A percentile compares a stretch with the other conserved stretches of the same genome.
phyloP scores from a whole-genome alignment of 2,888 invertebrate species.

The Euproctis similis region DNA sequence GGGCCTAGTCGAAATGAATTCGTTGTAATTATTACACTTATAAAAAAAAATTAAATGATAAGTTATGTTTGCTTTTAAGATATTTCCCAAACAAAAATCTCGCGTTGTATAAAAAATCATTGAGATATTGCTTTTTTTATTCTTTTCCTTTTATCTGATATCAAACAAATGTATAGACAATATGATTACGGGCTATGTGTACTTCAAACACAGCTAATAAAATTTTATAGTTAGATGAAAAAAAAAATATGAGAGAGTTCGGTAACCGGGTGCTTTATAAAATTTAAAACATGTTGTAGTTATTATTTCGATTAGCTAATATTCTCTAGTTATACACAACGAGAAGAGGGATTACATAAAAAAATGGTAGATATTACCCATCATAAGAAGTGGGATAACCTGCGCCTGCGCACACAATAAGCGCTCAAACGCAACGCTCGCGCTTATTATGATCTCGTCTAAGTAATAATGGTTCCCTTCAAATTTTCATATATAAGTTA shows the following conservation, averaged over 20 bases:
- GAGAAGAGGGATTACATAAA: constrained; percentile 24
- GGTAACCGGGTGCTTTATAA: constrained; percentile 75
- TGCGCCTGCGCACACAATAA: constrained; percentile 7
- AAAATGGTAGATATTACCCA: too few species aligned
- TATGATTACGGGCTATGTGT: constrained; percentile 59
- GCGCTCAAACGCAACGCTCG: too few species aligned
- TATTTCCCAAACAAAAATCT: constrained; percentile 66
- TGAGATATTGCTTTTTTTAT: constrained; percentile 56
- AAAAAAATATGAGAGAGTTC: constrained; percentile 72
- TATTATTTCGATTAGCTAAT: constrained; percentile 65
- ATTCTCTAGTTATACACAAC: constrained; percentile 55
- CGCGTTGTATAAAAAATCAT: constrained; percentile 53
- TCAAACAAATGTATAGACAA: constrained; percentile 59
- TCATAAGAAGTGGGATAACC: too few species aligned
- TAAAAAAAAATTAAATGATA: constrained; percentile 36
- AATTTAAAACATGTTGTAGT: constrained; percentile 71
- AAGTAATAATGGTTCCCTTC: constrained; percentile 20
- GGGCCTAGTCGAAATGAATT: constrained; percentile 72
- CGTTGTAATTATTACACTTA: constrained; percentile 68
- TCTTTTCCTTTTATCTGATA: too few species aligned
- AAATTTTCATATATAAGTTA: constrained; percentile 25
- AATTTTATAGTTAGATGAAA: constrained; percentile 68
- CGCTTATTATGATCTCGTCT: too few species aligned
- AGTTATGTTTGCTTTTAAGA: constrained; percentile 59
- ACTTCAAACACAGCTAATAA: constrained; percentile 46